phyloP scores from a whole-genome alignment of 2,797 vertebrate species.

The Decapterus maruadsi region DNA sequence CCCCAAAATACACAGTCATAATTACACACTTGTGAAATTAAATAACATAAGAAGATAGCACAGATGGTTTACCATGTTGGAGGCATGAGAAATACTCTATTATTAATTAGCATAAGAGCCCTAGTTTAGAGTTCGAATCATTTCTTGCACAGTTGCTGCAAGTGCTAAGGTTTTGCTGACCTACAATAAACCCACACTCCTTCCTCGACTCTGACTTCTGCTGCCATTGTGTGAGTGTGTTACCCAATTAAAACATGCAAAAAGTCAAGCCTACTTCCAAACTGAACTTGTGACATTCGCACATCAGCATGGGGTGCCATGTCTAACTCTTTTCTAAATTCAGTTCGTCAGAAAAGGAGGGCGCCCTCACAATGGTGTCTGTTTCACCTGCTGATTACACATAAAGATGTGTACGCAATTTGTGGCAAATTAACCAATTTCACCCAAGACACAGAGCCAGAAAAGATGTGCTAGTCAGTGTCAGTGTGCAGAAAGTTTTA shows the following conservation, averaged over 20 bases:
- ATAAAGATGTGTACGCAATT: neutral
- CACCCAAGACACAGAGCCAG: neutral
- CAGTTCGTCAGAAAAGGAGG: neutral
- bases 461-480: neutral
- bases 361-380: neutral
- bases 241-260: neutral
- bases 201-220: neutral
- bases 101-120: neutral
- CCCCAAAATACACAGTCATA: neutral
- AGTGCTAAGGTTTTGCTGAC: neutral
- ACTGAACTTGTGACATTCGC: neutral
- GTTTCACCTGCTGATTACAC: neutral
- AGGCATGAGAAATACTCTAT: neutral
- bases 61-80: neutral
- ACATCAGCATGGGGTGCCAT: neutral
- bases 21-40: neutral
- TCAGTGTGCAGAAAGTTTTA: neutral
- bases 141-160: neutral
- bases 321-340: neutral
- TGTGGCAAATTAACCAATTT: neutral
- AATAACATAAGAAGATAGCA: neutral
- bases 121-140: neutral
- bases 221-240: neutral
- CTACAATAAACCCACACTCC: neutral
- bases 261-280: neutral